Conservation (phyloP, 2,113 vertebrate genomes). For the Bothrops jararaca region DNA sequence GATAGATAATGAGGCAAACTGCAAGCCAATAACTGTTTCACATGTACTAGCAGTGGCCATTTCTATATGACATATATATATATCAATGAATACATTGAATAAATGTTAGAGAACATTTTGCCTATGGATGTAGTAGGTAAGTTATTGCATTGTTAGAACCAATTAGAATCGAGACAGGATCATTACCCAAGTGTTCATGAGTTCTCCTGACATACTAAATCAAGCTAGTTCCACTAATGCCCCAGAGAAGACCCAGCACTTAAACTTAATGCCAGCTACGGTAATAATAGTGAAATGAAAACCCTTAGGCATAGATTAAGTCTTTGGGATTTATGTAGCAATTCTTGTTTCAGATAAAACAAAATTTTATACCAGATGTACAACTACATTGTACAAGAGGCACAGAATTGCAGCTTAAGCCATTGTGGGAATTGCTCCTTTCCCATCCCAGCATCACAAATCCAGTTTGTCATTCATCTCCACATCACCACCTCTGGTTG, state of each 20-base stretch:
- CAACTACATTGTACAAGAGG: neutral
- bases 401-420: neutral
- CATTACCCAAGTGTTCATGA: neutral
- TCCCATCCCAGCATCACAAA: neutral
- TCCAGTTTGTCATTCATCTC: neutral
- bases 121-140: constrained; percentile 2
- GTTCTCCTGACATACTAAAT: constrained; percentile 37
- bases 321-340: constrained; percentile 7
- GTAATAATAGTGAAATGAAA: constrained; percentile 21
- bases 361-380: neutral
- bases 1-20: neutral
- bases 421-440: neutral
- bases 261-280: constrained; percentile 16
- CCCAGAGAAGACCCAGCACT: constrained; percentile 5
- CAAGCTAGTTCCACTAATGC: constrained; percentile 20
- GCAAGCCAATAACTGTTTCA: neutral
- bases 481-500: neutral
- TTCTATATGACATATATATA: too few relatives aligned
- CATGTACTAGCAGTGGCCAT: neutral
- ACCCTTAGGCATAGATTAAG: neutral
- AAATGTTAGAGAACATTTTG: neutral
- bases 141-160: constrained; percentile 24
- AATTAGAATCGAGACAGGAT: constrained; percentile 34
- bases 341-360: neutral
- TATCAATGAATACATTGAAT: constrained; percentile 13